phyloP scores from a whole-genome alignment of 1,140 invertebrate species.

The Coenobita brevimanus region DNA sequence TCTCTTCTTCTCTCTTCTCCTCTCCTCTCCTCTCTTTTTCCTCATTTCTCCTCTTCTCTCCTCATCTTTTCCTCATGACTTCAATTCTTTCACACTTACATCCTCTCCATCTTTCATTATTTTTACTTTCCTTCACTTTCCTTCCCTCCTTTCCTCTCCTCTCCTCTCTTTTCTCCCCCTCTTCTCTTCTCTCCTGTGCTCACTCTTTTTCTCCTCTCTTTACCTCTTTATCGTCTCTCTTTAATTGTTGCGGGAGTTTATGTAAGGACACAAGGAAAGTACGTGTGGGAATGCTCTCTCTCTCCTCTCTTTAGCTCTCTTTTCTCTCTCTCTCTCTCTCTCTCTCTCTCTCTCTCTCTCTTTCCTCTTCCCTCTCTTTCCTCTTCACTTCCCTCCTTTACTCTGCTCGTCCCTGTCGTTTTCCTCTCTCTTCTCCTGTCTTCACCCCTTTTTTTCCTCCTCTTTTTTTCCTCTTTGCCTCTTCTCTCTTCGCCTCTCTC shows the following conservation, averaged over 20 bases:
- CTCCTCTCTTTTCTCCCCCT: background rate
- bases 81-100: background rate
- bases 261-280: too few relatives aligned
- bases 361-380: slow-evolving; percentile 25
- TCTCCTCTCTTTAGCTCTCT: too few relatives aligned
- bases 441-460: background rate
- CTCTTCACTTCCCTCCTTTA: too few relatives aligned
- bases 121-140: background rate
- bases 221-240: too few relatives aligned
- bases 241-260: too few relatives aligned
- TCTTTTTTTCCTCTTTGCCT: background rate
- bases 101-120: background rate
- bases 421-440: slow-evolving; percentile 5
- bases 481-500: background rate
- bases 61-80: background rate
- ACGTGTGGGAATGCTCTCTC: too few relatives aligned
- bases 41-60: background rate
- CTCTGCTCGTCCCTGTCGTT: slow-evolving; percentile 41
- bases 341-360: background rate
- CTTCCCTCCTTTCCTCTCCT: background rate
- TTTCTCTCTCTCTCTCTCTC: background rate
- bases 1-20: background rate
- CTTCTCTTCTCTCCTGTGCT: background rate
- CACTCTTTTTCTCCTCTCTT: background rate
- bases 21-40: background rate